Evolutionary conservation across 2,888 invertebrate genomes (phyloP), one percentile per base, ranked within the genome.

Genomic region (Plebejus anna): DNA sequence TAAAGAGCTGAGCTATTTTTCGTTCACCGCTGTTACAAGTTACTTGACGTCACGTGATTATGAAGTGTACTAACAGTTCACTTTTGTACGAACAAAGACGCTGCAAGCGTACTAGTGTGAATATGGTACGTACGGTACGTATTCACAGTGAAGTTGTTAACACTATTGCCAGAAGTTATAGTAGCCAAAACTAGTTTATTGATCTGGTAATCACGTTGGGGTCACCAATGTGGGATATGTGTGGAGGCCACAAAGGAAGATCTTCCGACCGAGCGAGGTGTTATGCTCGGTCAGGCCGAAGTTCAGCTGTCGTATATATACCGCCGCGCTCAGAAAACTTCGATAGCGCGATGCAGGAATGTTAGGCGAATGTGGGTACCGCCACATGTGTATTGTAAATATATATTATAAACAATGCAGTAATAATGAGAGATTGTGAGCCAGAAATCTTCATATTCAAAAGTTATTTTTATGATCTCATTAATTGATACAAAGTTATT

Each of bases 401-500:
- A 66, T 32, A 32, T 4, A 28, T 13, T 36, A 28, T 3, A 7
- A 61, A 61, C 4, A 66, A 66, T 61, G 22, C 32, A 66, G 28
- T 11, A 61, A 61, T 28, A 61, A 11, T 61, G 13, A 32, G 66
- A 66, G 11, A 66, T 32, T 66, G 32, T 4, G 28, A 66, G 66
- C 32, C 32, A 13, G 66, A 66, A 32, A 66, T 16, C 66, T 66
- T 66, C 66, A 32, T 36, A 66, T 66, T 11, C 0, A 1, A 66
- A 66, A 32, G 32, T 36, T 66, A 66, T 66, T 66, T 61, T 16
- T 36, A 16, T 66, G 66, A 66, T 66, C 32, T 66, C 66, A 66
- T 36, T 5, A 32, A 66, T 16, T 36, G 66, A 66, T 51, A 55
- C 55, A 66, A 36, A 32, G 66, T 36, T 59, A 59, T 59, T 59